These are phyloP conservation scores for Varanus salvator DNA, from an alignment of 2,113 vertebrate species.

Conservation along the genomic window DNA sequence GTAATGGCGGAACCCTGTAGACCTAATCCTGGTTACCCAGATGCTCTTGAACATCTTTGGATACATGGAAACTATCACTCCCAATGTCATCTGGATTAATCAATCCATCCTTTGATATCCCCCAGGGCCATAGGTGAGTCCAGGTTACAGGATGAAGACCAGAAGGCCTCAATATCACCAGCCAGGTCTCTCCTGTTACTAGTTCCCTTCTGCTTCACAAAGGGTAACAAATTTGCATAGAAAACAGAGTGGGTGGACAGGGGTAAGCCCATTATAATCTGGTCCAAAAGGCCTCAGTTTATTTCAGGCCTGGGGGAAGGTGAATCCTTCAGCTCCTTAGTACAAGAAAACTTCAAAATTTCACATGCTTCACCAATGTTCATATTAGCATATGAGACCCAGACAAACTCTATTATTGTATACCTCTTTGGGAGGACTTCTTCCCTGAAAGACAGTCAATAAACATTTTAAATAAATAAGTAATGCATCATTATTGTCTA, in stretches of 20 bases:
- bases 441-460: too few relatives aligned
- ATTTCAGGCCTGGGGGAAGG: not conserved
- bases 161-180: not conserved
- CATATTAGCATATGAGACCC: not conserved
- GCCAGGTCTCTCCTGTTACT: not conserved
- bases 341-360: not conserved
- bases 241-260: not conserved
- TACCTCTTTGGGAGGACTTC: too few relatives aligned
- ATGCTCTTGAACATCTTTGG: not conserved
- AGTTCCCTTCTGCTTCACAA: not conserved
- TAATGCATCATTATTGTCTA: too few relatives aligned
- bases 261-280: not conserved
- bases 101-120: not conserved
- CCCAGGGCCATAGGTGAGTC: not conserved
- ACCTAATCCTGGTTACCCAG: not conserved
- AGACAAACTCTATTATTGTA: not conserved
- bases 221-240: not conserved
- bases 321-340: not conserved
- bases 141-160: not conserved
- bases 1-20: not conserved
- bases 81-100: not conserved
- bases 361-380: not conserved
- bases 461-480: too few relatives aligned
- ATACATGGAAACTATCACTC: not conserved
- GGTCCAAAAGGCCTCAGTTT: not conserved